Evolutionary conservation across 1,140 invertebrate species (phyloP), one percentile per base, ranked within the genome.

Genomic region (Lepidurus arcticus): DNA sequence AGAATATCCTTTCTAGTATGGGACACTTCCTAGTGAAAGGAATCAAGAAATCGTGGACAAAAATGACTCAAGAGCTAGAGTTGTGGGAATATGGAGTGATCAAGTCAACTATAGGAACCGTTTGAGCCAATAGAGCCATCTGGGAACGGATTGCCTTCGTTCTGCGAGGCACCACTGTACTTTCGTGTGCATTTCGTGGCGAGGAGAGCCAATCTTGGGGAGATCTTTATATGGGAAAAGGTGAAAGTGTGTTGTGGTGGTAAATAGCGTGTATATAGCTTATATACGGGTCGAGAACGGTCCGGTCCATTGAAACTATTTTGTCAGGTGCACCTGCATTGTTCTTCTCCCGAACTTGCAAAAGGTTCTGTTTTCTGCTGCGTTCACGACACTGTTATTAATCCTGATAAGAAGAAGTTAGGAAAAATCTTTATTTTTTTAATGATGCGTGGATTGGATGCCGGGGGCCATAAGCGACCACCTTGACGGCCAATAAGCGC

Each of bases 381-480:
- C 24, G 47, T 53, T 53, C 47, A 53, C 47, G 47, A 11, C 47
- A 53, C 47, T 53, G 47, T 53, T 53, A 53, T 53, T 53, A 53
- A 53, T 11, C 11, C 47, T 53, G 47, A 53, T 53, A 53, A 53
- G 47, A 53, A 53, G 11, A 16, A 16, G 11, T 53, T 53, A 16
- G 47, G 47, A 16, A 53, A n/a, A 53, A 53, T 16, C 13, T 53
- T 1, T 53, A 53, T 11, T 53, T 53, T 53, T 53, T 16, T 53
- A n/a, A 53, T 53, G 47, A 11, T 53, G 21, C 47, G 47, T 8
- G 47, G 21, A 53, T n/a, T 53, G 47, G 47, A 16, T 11, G 11
- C 47, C 47, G 47, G 21, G 13, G 47, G 47, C 47, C 47, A 11
- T 53, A 16, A 53, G 47, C 47, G 47, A 53, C 47, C 47, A 53